Percentiles rank a stretch among this genome's conserved stretches.
These are phyloP conservation scores for Enoplosus armatus DNA, from an alignment of 2,797 vertebrate species.

Conservation along the genomic window DNA sequence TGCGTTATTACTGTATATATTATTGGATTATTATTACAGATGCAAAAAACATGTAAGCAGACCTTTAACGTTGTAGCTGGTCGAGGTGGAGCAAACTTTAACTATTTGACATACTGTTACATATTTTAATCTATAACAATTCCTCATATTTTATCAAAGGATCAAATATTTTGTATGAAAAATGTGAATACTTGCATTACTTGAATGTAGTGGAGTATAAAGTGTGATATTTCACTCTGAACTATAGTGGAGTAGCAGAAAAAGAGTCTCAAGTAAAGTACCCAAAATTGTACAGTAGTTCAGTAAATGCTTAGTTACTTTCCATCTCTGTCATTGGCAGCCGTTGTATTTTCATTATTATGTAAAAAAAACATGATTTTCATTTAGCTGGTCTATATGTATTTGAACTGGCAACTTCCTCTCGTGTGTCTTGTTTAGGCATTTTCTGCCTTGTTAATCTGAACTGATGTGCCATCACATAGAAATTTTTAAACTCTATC, in stretches of 20 bases:
- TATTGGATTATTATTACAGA: background rate
- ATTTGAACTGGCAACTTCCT: background rate
- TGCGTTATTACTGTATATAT: background rate
- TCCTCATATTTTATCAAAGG: background rate
- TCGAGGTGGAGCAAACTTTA: background rate
- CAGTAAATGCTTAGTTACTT: background rate
- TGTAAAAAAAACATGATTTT: background rate
- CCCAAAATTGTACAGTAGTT: background rate
- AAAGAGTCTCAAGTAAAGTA: background rate
- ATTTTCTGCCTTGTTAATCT: background rate
- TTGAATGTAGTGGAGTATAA: background rate
- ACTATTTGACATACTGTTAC: background rate
- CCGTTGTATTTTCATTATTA: background rate
- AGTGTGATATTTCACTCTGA: background rate
- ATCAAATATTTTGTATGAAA: background rate
- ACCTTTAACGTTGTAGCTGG: background rate
- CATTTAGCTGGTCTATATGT: background rate
- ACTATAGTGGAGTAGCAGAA: background rate
- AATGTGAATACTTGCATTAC: background rate
- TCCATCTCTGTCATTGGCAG: background rate
- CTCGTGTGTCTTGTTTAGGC: rapidly evolving
- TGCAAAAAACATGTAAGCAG: background rate
- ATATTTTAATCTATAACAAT: background rate
- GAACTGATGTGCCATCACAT: background rate
- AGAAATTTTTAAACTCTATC: background rate